Conservation (phyloP, 2,113 vertebrate genomes). For the Rhadina sibilatrix region DNA sequence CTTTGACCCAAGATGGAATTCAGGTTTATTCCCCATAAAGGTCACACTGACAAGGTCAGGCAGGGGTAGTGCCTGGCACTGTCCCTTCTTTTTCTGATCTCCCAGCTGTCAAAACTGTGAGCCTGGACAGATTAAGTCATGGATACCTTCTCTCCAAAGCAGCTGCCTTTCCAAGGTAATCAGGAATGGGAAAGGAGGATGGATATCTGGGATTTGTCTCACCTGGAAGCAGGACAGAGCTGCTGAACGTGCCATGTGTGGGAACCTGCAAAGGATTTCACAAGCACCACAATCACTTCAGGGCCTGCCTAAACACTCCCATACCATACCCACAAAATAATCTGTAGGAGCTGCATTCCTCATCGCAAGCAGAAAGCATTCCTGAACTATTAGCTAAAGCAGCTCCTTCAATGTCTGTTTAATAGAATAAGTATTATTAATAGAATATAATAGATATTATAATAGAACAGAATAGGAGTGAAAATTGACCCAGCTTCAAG, state of each 20-base stretch:
- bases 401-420: neutral
- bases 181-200: too few relatives aligned
- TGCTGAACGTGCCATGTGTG: rapidly evolving
- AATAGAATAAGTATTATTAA: neutral
- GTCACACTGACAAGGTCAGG: neutral
- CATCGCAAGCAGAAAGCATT: neutral
- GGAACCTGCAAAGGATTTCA: neutral
- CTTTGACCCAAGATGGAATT: neutral
- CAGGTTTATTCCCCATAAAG: neutral
- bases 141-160: neutral
- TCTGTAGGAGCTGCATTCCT: neutral
- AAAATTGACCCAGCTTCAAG: neutral
- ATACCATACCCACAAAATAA: neutral
- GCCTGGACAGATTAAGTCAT: neutral
- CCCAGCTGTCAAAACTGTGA: neutral
- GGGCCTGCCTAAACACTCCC: neutral
- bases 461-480: neutral
- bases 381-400: neutral
- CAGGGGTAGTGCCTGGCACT: neutral
- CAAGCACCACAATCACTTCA: neutral
- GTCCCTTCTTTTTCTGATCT: neutral
- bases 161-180: neutral
- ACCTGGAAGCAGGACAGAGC: neutral
- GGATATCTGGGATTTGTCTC: neutral
- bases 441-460: too few relatives aligned